phyloP scores from a whole-genome alignment of 2,888 invertebrate genomes.

The Steromphala cineraria region DNA sequence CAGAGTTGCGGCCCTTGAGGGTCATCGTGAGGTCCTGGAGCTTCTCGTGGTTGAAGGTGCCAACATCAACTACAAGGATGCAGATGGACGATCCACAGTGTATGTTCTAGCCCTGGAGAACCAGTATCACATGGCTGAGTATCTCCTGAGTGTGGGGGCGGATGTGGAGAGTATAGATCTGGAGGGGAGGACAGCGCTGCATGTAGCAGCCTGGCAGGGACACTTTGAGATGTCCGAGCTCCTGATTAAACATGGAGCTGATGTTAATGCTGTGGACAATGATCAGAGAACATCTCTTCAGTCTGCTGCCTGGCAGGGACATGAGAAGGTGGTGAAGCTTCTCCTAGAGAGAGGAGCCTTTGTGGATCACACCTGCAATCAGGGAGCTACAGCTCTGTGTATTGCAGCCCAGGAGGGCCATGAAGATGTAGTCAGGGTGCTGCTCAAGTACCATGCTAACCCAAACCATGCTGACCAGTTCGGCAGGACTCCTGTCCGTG shows the following conservation, averaged over 20 bases:
- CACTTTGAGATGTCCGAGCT: conserved; percentile 94
- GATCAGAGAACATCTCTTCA: conserved; percentile 88
- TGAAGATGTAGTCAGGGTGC: conserved; percentile 89
- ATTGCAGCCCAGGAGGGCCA: conserved; percentile 98
- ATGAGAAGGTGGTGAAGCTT: conserved; percentile 87
- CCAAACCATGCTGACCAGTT: conserved; percentile 76
- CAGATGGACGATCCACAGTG: conserved; percentile 92
- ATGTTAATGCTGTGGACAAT: conserved; percentile 81
- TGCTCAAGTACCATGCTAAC: conserved; percentile 76
- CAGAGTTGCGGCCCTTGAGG: conserved; percentile 87
- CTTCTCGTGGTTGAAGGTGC: conserved; percentile 76
- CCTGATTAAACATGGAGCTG: conserved; percentile 87
- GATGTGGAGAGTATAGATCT: conserved; percentile 91
- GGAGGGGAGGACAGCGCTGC: conserved; percentile 88
- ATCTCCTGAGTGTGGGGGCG: conserved; percentile 80
- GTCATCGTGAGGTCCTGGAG: conserved; percentile 81
- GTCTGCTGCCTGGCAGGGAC: conserved; percentile 97
- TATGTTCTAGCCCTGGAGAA: conserved; percentile 86
- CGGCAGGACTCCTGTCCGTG: conserved; percentile 79
- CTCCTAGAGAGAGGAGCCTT: conserved; percentile 86
- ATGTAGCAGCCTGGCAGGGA: conserved; percentile 90
- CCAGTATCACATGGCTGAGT: conserved; percentile 63
- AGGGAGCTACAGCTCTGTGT: conserved; percentile 94
- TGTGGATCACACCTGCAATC: conserved; percentile 93
- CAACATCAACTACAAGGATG: conserved; percentile 91